Evolutionary conservation across 2,113 vertebrate species (phyloP).

Genomic region (Alouatta palliata): DNA sequence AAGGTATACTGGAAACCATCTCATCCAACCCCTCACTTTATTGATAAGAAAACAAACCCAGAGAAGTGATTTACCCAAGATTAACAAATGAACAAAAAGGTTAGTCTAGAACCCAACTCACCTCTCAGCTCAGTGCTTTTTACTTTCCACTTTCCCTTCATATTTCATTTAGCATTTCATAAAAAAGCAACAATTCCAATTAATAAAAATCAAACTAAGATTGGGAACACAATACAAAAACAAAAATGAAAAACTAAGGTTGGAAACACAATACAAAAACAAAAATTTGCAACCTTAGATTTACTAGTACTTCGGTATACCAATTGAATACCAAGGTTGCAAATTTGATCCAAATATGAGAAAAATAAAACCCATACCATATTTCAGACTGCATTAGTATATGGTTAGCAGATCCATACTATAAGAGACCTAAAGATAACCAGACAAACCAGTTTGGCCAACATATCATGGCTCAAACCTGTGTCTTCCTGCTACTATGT

Average conservation of each 20-base stretch:
- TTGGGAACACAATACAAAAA: constrained; percentile 40
- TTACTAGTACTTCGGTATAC: too few species aligned
- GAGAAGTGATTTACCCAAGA: background rate
- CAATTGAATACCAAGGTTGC: too few species aligned
- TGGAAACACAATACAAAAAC: constrained; percentile 39
- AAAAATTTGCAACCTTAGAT: too few species aligned
- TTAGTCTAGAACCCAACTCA: background rate
- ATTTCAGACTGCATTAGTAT: background rate
- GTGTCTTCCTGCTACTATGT: background rate
- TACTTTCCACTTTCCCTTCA: background rate
- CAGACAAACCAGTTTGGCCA: background rate
- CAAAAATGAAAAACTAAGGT: constrained; percentile 6
- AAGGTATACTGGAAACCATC: constrained; percentile 33
- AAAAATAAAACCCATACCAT: background rate
- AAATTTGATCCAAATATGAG: constrained; percentile 4
- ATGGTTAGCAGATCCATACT: background rate
- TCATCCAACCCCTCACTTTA: constrained; percentile 9
- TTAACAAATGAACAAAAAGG: background rate
- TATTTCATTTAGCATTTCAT: background rate
- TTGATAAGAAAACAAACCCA: background rate
- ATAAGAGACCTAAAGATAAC: background rate
- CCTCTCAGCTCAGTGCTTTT: background rate
- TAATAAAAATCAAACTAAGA: constrained; percentile 34
- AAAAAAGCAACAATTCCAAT: background rate
- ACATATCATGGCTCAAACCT: background rate